These are phyloP conservation scores for Agelastica alni DNA, from an alignment of 2,888 invertebrate genomes.

Conservation along the genomic window DNA sequence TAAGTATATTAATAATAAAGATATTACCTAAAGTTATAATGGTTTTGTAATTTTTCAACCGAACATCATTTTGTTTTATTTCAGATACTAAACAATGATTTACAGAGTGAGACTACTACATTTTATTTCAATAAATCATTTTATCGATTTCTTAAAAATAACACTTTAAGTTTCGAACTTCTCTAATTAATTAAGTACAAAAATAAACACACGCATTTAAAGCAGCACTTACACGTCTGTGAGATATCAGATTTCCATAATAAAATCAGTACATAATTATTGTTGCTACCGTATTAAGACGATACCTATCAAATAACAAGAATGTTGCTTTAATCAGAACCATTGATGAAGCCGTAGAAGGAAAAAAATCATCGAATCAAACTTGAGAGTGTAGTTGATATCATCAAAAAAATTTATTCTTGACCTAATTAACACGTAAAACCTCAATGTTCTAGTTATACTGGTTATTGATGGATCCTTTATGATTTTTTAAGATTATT, in stretches of 20 bases:
- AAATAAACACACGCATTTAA: neutral
- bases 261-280: slow-evolving; percentile 13
- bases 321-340: slow-evolving; percentile 13
- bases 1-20: too few species aligned
- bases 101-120: too few species aligned
- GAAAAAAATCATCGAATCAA: slow-evolving; percentile 12
- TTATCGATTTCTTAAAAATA: too few species aligned
- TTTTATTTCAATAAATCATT: too few species aligned
- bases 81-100: too few species aligned
- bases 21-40: too few species aligned
- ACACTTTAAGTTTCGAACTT: too few species aligned
- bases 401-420: neutral
- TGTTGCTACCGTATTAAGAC: slow-evolving; percentile 20
- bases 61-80: too few species aligned
- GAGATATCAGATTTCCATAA: slow-evolving; percentile 11
- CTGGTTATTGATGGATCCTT: too few species aligned
- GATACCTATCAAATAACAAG: slow-evolving; percentile 18
- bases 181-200: slow-evolving; percentile 10
- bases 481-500: too few species aligned
- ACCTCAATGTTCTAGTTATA: too few species aligned
- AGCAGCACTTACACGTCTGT: neutral
- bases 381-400: slow-evolving; percentile 3
- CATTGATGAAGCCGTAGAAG: slow-evolving; percentile 20
- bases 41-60: too few species aligned
- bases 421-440: neutral